These are phyloP conservation scores for Lepilemur ruficaudatus DNA, from an alignment of 2,797 vertebrate species.

Conservation along the genomic window DNA sequence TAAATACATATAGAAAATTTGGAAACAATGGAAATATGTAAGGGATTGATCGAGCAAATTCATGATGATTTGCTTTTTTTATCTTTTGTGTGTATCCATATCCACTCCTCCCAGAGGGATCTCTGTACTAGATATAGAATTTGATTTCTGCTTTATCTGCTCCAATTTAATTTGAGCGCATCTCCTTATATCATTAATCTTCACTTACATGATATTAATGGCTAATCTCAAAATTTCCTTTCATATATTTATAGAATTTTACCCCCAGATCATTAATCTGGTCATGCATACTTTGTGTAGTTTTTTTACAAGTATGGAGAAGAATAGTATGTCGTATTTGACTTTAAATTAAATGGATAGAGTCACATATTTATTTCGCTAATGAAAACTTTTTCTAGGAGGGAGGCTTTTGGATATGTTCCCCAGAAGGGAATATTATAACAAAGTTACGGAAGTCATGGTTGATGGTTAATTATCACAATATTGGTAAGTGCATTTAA, in stretches of 20 bases:
- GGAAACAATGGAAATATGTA: background rate
- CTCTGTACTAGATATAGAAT: background rate
- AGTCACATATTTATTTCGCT: background rate
- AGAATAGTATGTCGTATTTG: background rate
- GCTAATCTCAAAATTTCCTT: background rate
- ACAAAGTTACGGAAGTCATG: background rate
- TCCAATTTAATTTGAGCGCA: background rate
- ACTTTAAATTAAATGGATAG: background rate
- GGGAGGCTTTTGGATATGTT: background rate
- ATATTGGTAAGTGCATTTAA: background rate
- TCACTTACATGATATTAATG: background rate
- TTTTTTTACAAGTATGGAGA: background rate
- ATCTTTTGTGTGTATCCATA: background rate
- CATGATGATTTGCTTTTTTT: background rate
- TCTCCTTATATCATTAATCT: background rate
- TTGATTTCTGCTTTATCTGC: conserved; percentile 12
- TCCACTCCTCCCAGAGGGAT: background rate
- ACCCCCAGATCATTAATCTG: background rate
- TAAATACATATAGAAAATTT: background rate
- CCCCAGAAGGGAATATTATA: background rate
- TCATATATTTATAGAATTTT: background rate
- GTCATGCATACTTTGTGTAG: background rate
- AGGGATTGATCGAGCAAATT: background rate
- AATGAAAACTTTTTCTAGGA: background rate
- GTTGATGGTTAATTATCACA: background rate